Evolutionary conservation across 1,140 invertebrate species (phyloP), one percentile per base, ranked within the genome.

Genomic region (Phthorimaea operculella): DNA sequence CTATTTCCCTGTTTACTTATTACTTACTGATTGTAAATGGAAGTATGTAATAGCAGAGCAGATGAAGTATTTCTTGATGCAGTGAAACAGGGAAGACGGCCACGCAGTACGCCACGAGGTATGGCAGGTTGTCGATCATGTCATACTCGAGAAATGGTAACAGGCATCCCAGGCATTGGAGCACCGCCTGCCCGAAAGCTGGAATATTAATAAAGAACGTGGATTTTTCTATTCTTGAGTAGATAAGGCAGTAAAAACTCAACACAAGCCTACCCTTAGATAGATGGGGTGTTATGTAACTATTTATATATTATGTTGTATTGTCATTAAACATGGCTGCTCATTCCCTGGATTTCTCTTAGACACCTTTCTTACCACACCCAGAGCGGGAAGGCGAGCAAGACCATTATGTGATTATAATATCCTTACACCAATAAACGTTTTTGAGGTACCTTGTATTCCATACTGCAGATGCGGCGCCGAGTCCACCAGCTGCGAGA

Each of bases 81-180:
- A 99, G 86, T 51, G 93, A 90, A 45, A 89, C 88, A 4, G 98
- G 98, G 67, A 99, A 90, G 36, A 97, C 93, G 48, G 96, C 94
- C 65, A 99, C 92, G 60, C 96, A 93, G 61, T 96, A 96, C 54
- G 98, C 96, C 50, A 97, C 93, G 59, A 98, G 88, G 76, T 98
- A 98, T 16, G 98, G 96, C 63, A 99, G 87, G 69, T 94, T 95
- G 87, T 99, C 97, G 64, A 99, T 94, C 65, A 96, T 88, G 78
- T 99, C 97, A 74, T 96, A 93, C 76, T 99, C 97, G 62, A 99
- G 85, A 82, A 99, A 99, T 14, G 98, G 97, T 57, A 99, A 89
- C 57, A 99, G 87, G 77, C 95, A 97, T 52, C 94, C 93, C 51
- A 98, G 85, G 70, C 95, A 96, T 83, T 97, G 94, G 3, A 98